phyloP scores from a whole-genome alignment of 1,140 invertebrate species.

The Gryon sp. region DNA sequence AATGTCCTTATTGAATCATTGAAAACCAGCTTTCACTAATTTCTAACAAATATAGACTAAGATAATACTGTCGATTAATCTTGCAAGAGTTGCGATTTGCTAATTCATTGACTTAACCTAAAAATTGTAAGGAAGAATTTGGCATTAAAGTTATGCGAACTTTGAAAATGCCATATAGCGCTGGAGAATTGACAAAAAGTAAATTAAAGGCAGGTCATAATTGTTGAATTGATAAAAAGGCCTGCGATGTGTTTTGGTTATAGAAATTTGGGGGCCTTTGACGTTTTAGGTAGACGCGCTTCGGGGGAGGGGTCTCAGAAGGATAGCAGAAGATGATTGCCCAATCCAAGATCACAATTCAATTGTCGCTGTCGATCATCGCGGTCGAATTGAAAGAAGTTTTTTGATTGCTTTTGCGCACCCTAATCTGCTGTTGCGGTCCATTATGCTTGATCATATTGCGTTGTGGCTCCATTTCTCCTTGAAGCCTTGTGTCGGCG shows the following conservation, averaged over 20 bases:
- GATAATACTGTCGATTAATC: too few relatives aligned
- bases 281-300: slow-evolving; percentile 25
- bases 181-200: not conserved
- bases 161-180: too few relatives aligned
- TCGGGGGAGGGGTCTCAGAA: slow-evolving; percentile 4
- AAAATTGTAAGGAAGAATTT: too few relatives aligned
- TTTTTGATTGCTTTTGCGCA: slow-evolving; percentile 65
- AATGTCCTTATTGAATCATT: too few relatives aligned
- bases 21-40: too few relatives aligned
- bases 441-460: slow-evolving; percentile 74
- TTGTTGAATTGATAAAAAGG: slow-evolving; percentile 18
- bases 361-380: slow-evolving; percentile 60
- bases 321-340: slow-evolving; percentile 28
- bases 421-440: slow-evolving; percentile 69
- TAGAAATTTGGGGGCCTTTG: slow-evolving; percentile 8
- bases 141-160: too few relatives aligned
- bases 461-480: slow-evolving; percentile 71
- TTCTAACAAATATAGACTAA: too few relatives aligned
- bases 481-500: slow-evolving; percentile 68
- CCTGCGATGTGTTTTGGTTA: slow-evolving; percentile 25
- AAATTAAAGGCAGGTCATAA: slow-evolving; percentile 10
- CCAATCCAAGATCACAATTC: slow-evolving; percentile 48
- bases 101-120: too few relatives aligned
- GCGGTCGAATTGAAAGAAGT: slow-evolving; percentile 61
- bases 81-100: too few relatives aligned